Conservation (phyloP, 2,888 invertebrate species). For the Apocheima hispidaria region DNA sequence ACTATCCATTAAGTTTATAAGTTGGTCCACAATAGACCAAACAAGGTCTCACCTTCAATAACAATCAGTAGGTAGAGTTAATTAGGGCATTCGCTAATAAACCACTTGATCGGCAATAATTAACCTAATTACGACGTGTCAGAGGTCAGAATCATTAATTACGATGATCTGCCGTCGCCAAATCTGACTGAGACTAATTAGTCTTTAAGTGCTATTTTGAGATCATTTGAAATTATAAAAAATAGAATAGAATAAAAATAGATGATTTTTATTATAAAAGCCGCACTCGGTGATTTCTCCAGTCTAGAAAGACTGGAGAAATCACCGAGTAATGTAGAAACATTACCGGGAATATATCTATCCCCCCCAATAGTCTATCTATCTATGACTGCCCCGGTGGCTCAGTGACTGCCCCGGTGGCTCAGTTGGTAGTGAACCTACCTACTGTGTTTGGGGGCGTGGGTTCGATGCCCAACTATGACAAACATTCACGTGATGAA, state of each 20-base stretch:
- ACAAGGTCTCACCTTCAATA: conserved; percentile 54
- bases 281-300: no score
- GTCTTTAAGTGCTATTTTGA: conserved; percentile 21
- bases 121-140: conserved; percentile 79
- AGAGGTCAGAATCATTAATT: conserved; percentile 63
- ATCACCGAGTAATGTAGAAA: no score
- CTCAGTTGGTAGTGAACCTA: no score
- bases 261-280: no score
- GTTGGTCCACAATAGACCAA: conserved; percentile 16
- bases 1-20: neutral
- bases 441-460: no score
- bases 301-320: no score
- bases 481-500: no score
- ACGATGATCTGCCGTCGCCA: conserved; percentile 61
- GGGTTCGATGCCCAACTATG: no score
- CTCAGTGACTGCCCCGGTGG: no score
- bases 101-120: conserved; percentile 71
- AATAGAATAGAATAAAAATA: neutral
- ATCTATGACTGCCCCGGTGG: no score
- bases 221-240: neutral
- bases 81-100: conserved; percentile 77
- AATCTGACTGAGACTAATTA: conserved; percentile 62
- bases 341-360: no score
- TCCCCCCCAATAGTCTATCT: no score
- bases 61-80: conserved; percentile 55